A percentile compares a stretch with the other conserved stretches of the same genome.
Conservation (phyloP, 2,888 invertebrate species). For the Taphrorychus bicolor region DNA sequence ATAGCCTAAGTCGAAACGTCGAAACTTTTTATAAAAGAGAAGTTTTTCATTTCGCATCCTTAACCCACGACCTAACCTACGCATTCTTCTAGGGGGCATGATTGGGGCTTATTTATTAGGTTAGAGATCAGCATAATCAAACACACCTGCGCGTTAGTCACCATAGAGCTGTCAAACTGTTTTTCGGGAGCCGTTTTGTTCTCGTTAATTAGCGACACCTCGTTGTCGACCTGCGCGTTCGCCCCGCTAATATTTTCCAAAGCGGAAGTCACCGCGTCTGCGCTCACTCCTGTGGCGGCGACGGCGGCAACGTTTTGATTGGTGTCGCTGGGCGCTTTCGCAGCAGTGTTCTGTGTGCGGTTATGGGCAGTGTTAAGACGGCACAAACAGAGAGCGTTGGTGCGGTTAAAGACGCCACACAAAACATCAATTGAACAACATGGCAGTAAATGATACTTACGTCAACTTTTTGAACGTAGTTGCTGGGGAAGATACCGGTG, state of each 20-base stretch:
- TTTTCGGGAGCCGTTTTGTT: constrained; percentile 56
- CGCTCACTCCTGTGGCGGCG: constrained; percentile 45
- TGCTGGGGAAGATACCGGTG: constrained; percentile 95
- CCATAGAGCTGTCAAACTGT: constrained; percentile 28
- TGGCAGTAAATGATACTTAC: constrained; percentile 47
- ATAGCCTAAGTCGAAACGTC: no score
- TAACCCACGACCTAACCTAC: no score
- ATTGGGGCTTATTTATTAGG: no score
- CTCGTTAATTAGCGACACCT: constrained; percentile 61
- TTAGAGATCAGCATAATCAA: background rate
- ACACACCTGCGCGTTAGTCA: constrained; percentile 54
- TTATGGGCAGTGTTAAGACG: no score
- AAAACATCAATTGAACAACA: background rate
- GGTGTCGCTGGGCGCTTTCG: constrained; percentile 1
- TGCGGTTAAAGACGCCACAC: constrained; percentile 1
- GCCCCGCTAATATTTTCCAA: constrained; percentile 45
- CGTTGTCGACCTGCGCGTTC: constrained; percentile 56
- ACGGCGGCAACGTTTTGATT: constrained; percentile 17
- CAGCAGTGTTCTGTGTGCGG: constrained; percentile 18
- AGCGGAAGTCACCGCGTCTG: constrained; percentile 47
- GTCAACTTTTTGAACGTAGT: constrained; percentile 86
- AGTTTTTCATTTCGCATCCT: no score
- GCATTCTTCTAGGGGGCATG: no score
- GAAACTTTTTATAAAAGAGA: no score
- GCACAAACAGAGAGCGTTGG: constrained; percentile 2